Evolutionary conservation across 2,888 invertebrate genomes (phyloP), one percentile per base, ranked within the genome.

Genomic region (Sinotaia quadrata): DNA sequence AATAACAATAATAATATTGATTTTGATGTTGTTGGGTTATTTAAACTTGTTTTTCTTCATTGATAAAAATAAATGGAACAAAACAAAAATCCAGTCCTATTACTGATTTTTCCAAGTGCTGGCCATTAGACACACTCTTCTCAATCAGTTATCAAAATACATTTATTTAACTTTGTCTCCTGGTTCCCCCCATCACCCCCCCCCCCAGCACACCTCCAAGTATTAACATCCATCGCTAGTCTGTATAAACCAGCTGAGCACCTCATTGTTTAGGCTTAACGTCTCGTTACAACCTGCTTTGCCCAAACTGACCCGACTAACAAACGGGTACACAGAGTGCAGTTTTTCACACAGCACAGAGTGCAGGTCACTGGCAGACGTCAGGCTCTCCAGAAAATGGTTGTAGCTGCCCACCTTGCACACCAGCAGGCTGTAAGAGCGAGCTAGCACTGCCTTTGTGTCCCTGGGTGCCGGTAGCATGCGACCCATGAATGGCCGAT

Each of bases 391-490:
- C 5, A 36, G 18, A 37, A 41, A 62, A 54, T 75, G 75, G 49
- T 52, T 58, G 41, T 71, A 73, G 7, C 31, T 47, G 41, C 69
- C 68, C 2, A 65, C 56, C 47, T 37, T 34, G 41, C 75, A 75
- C 24, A 61, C 18, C 5, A 33, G 47, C 10, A 68, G 29, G 12
- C 67, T 52, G 52, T 69, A 76, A 8, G 34, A 41, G 18, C 51
- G 10, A 2, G 34, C 21, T 24, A 77, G 65, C 24, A 73, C 69
- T 12, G n/a, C 33, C 4, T n/a, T 24, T 5, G 70, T 61, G 44
- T 77, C 52, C 27, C 67, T 69, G 1, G 76, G 78, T 5, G 74
- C 68, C 18, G 72, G 69, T 4, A 77, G 67, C 57, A 62, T 52
- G 27, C 70, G 44, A 2, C 60, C 62, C 37, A 59, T 36, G 34